Evolutionary conservation across 2,113 vertebrate species (phyloP).

Genomic region (Macrotus californicus): DNA sequence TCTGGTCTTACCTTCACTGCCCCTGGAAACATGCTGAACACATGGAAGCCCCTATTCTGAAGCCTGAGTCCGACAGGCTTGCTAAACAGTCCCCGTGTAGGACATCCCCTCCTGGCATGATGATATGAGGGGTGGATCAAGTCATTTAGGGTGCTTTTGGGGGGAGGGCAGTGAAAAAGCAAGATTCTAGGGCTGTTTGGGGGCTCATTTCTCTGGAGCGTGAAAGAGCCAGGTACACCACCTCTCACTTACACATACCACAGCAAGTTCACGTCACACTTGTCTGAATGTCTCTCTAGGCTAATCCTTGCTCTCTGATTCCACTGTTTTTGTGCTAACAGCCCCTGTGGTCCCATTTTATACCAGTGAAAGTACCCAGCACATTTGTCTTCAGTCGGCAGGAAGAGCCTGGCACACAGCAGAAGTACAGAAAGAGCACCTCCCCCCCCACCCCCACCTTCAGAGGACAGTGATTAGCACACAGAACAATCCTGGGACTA

Average conservation of each 20-base stretch:
- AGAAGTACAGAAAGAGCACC: not conserved
- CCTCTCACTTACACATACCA: not conserved
- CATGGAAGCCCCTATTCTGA: not conserved
- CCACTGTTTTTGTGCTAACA: not conserved
- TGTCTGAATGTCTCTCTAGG: not conserved
- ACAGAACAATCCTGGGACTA: not conserved
- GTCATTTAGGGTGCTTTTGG: not conserved
- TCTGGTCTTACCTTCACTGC: not conserved
- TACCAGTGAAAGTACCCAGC: not conserved
- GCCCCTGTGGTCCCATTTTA: not conserved
- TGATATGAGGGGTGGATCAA: too few species aligned
- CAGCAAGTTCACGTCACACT: not conserved
- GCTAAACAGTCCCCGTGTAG: rapidly evolving
- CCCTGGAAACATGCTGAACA: not conserved
- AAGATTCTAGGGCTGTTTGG: not conserved
- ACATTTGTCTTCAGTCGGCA: not conserved
- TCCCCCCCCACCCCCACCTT: not conserved
- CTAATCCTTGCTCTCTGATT: not conserved
- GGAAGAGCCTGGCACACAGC: not conserved
- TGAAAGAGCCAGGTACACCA: not conserved
- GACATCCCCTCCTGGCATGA: not conserved
- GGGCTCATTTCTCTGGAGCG: not conserved
- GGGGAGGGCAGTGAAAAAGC: not conserved
- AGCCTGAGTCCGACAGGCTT: not conserved
- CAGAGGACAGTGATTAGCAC: not conserved